Evolutionary conservation across 2,888 invertebrate species (phyloP).

Genomic region (Dryocosmus kuriphilus): DNA sequence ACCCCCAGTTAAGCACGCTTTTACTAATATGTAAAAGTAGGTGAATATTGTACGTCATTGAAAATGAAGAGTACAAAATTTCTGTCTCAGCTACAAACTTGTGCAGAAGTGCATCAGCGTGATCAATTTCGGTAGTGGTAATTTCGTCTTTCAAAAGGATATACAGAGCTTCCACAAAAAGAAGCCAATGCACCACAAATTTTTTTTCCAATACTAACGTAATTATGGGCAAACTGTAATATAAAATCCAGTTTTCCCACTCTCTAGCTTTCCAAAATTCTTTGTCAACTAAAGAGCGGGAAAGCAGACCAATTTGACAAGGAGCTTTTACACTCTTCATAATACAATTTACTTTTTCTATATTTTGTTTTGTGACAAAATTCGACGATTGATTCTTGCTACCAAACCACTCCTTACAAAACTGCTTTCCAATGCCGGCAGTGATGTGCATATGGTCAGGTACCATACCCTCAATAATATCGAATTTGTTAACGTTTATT

Average conservation of each 20-base stretch:
- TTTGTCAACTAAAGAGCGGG: background rate
- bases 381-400: background rate
- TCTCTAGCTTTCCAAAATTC: slow-evolving; percentile 3
- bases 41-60: slow-evolving; percentile 44
- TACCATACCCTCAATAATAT: too few relatives aligned
- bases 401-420: slow-evolving; percentile 40
- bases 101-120: background rate
- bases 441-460: slow-evolving; percentile 46
- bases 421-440: slow-evolving; percentile 41
- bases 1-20: slow-evolving; percentile 42
- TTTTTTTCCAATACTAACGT: background rate
- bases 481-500: too few relatives aligned
- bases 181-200: background rate
- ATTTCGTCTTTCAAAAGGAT: background rate
- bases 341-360: background rate
- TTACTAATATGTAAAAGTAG: slow-evolving; percentile 28
- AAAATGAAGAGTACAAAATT: slow-evolving; percentile 16
- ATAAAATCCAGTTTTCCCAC: background rate
- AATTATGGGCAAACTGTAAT: background rate
- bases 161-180: background rate
- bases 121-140: background rate
- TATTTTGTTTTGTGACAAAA: background rate
- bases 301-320: background rate
- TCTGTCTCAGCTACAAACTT: background rate
- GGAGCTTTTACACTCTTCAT: background rate